Evolutionary conservation across 2,797 vertebrate species (phyloP), one percentile per base, ranked within the genome.

Genomic region (Scolopax bukidnonensis): DNA sequence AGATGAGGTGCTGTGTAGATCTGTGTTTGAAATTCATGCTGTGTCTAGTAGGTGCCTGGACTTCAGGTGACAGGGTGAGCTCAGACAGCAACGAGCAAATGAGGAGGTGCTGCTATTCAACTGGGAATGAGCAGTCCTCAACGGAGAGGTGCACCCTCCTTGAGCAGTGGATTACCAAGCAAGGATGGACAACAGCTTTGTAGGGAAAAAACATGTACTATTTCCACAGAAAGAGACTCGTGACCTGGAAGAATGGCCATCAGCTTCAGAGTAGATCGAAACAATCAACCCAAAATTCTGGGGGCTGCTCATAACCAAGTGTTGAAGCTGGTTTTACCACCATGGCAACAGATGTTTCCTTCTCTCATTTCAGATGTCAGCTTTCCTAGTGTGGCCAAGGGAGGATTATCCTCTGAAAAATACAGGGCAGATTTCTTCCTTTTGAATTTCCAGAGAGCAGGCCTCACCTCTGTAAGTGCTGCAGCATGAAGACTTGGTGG

Each of bases 241-340:
- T n/a, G 53, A 15, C 19, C 11, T 86, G 60, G 40, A 47, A 68
- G 40, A 56, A 28, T 4, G 33, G 10, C 57, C 74, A 56, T 36
- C 1, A 4, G 5, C 30, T 75, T 85, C 2, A 4, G 50, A 30
- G 24, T 0, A 0, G 48, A 53, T 24, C 6, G 23, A 12, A 65
- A 41, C 30, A 54, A 75, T 54, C 36, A 57, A 17, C 6, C 13
- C 7, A 47, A 41, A 65, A 57, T 5, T 16, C 19, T n/a, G 30
- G 28, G 21, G 3, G 27, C 19, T 77, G n/a, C 36, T 74, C 38
- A 20, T 11, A 20, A 20, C 19, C 63, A 28, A 27, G 30, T n/a
- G 40, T 7, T 82, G 40, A 74, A 67, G 28, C 5, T 50, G 57
- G 6, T 7, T 51, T 67, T 63, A 21, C 7, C 36, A 16, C 21